Evolutionary conservation across 2,113 vertebrate species (phyloP).

Genomic region (Chloropsis cyanopogon): DNA sequence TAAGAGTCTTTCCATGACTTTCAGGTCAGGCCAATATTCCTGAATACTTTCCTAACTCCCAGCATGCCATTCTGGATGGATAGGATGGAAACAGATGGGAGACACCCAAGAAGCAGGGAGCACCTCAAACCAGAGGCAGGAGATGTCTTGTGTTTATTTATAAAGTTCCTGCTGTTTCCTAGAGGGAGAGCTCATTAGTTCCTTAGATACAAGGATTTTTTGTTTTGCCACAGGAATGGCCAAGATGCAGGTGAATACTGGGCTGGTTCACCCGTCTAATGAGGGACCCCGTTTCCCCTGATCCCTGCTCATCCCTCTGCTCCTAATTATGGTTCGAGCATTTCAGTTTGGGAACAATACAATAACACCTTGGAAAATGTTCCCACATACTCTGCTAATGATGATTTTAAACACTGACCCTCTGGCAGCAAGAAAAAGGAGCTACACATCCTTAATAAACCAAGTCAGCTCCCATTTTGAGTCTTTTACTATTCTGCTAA

Average conservation of each 20-base stretch:
- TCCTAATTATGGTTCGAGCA: not conserved
- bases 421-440: not conserved
- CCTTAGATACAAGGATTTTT: not conserved
- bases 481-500: not conserved
- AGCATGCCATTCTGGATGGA: not conserved
- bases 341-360: not conserved
- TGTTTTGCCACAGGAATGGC: not conserved
- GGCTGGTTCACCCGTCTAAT: not conserved
- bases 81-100: not conserved
- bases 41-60: not conserved
- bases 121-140: not conserved
- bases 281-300: accelerated
- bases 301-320: not conserved
- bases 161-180: not conserved
- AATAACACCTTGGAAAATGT: not conserved
- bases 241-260: not conserved
- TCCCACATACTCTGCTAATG: not conserved
- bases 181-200: not conserved
- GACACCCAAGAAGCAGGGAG: not conserved
- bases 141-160: not conserved
- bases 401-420: not conserved
- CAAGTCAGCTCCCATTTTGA: not conserved
- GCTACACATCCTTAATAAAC: not conserved
- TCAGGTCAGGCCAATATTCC: not conserved
- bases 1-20: too few relatives aligned